Base-by-base conservation (phyloP, 2,797 vertebrate species). In the Pipistrellus pipistrellus region DNA sequence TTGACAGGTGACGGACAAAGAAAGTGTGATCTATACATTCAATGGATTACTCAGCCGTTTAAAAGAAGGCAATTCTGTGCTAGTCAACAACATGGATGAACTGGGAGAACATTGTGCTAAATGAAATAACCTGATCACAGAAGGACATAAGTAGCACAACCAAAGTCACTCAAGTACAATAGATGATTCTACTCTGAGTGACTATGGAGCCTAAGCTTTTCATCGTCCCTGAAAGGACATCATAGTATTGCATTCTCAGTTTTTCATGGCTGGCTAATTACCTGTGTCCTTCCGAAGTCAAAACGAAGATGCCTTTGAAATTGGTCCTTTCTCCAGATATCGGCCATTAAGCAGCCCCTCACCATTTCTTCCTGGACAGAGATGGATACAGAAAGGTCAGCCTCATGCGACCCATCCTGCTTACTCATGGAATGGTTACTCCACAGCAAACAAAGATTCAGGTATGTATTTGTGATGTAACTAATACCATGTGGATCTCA, bases 251-350 rank as follows among this genome's bases (percentile, higher is more conserved):
- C 10, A 14, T 75, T 8, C 48, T 73, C 62, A 76, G 44, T 30
- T 48, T 46, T 90, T 87, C 27, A 41, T 81, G 69, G 44, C 35
- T 62, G 6, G 66, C 15, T 83, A 88, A 81, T 69, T 69, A 85
- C 25, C 32, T 94, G 46, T 88, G 11, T 11, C 18, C 32, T 86
- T 20, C 21, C 44, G 9, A 89, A 81, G 25, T 62, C 48, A 87
- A 72, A 83, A 68, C 46, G 81, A 75, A 91, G 46, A 13, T 92
- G 27, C 20, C 44, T 87, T 92, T 95, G 35, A 94, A 94, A 83
- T 83, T 0, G 3, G 23, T 44, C 32, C 7, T 90, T 78, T 32
- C 55, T 95, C 51, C 15, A 89, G 21, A 73, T 78, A 91, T 41
- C 0, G 17, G 30, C 21, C 53, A 72, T 77, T 59, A 85, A 72